Conservation (phyloP, 1,140 invertebrate genomes). For the Drosophila albomicans region DNA sequence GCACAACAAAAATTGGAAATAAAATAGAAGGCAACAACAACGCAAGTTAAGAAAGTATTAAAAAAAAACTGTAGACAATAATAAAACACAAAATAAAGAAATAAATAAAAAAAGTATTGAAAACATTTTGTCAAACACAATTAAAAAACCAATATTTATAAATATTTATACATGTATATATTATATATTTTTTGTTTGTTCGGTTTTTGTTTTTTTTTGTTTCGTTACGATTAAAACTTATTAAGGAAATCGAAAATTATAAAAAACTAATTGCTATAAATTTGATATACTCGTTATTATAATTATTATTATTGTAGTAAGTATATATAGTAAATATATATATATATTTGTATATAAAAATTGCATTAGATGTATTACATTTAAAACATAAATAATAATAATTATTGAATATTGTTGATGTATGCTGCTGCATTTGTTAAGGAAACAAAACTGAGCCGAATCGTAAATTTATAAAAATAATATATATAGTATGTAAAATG, state of each 20-base stretch:
- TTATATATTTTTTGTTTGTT: conserved; percentile 63
- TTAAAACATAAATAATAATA: conserved; percentile 62
- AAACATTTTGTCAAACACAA: conserved; percentile 61
- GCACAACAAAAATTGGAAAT: conserved; percentile 40
- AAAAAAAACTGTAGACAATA: conserved; percentile 36
- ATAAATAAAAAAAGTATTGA: conserved; percentile 36
- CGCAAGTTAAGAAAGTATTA: conserved; percentile 22
- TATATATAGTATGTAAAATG: conserved; percentile 10
- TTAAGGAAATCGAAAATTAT: conserved; percentile 78
- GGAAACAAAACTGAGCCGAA: conserved; percentile 53
- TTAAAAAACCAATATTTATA: conserved; percentile 73
- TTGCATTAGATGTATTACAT: conserved; percentile 69
- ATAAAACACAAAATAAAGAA: conserved; percentile 36
- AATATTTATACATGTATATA: conserved; percentile 71
- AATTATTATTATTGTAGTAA: conserved; percentile 14
- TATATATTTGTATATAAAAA: conserved; percentile 32
- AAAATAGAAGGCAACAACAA: conserved; percentile 29
- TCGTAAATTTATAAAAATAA: conserved; percentile 15
- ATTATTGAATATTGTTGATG: conserved; percentile 29
- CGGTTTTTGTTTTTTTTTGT: conserved; percentile 43
- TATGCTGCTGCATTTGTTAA: conserved; percentile 43
- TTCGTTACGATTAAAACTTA: conserved; percentile 58
- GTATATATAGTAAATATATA: conserved; percentile 23
- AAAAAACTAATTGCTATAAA: conserved; percentile 48
- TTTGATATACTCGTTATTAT: conserved; percentile 23